Base-by-base conservation (phyloP, 2,888 invertebrate species). In the Cosmorhoe ocellata region DNA sequence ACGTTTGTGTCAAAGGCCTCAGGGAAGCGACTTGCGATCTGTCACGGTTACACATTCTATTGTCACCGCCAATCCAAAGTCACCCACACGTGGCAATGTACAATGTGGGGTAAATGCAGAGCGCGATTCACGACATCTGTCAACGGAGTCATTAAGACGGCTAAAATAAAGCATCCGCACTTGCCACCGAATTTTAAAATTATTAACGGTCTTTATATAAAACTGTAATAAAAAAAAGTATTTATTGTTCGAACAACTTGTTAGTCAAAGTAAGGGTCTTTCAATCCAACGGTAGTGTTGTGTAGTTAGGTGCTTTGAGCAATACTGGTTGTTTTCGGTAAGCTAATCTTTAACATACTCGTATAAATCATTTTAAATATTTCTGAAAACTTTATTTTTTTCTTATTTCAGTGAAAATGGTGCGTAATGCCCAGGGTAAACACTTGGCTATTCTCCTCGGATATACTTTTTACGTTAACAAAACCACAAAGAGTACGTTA, bases 11-110 rank as follows among this genome's bases (percentile, higher is more conserved):
- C 28, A 1, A 67, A 64, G 14, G 2, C 6, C 1, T 36, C 33
- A 14, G 64, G 64, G 0, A 65, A 60, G 27, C 38, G 39, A 27
- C 18, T 69, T 0, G 67, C 64, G 0, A 30, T 71, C 4, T 18
- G 60, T 1, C 47, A 63, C n/a, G 59, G 61, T 1, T 63, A 52
- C 39, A 59, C 60, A 4, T 66, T 55, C 44, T 63, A 47, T 31
- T 27, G 31, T 26, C 48, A 37, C 9, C 30, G 37, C 8, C 11
- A 49, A 10, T 11, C 37, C 11, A 31, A 41, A 8, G 4, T 31
- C 11, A 37, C 30, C 1, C 30, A 37, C 30, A 18, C 28, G 1
- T 49, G 48, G 48, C 41, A 37, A 0, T 49, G 48, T 30, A 49
- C 48, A 0, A 37, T 26, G 36, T 37, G 48, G 41, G 36, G 48